Conservation (phyloP, 2,888 invertebrate genomes). For the Buathra laborator region DNA sequence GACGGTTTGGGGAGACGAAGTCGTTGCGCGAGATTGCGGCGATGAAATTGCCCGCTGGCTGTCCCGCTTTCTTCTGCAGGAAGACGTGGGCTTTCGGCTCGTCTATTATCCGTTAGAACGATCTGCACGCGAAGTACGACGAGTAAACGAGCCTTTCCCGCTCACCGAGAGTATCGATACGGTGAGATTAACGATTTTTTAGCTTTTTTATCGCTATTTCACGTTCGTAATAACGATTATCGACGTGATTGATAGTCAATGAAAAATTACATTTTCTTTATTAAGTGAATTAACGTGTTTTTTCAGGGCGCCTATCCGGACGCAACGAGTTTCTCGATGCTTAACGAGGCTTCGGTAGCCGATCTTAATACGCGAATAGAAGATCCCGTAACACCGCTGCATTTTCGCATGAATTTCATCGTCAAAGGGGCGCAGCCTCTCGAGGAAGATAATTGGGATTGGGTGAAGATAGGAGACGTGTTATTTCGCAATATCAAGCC, state of each 20-base stretch:
- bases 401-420: conserved; percentile 91
- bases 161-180: conserved; percentile 75
- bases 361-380: conserved; percentile 89
- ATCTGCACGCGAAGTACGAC: conserved; percentile 80
- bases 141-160: conserved; percentile 80
- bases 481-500: conserved; percentile 89
- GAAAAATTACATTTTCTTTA: conserved; percentile 4
- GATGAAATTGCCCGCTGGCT: conserved; percentile 91
- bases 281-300: conserved; percentile 52
- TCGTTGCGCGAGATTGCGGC: conserved; percentile 91
- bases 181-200: conserved; percentile 72
- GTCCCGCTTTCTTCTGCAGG: conserved; percentile 87
- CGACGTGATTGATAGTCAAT: not conserved
- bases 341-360: conserved; percentile 89
- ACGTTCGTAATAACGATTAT: not conserved
- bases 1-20: conserved; percentile 87
- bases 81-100: conserved; percentile 86
- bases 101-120: conserved; percentile 87
- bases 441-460: conserved; percentile 91
- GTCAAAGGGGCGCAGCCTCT: conserved; percentile 87
- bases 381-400: conserved; percentile 86
- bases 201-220: not conserved
- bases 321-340: conserved; percentile 89
- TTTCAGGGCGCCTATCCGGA: conserved; percentile 89
- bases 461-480: conserved; percentile 89